Evolutionary conservation across 2,113 vertebrate genomes (phyloP).

Genomic region (Grallaria varia): DNA sequence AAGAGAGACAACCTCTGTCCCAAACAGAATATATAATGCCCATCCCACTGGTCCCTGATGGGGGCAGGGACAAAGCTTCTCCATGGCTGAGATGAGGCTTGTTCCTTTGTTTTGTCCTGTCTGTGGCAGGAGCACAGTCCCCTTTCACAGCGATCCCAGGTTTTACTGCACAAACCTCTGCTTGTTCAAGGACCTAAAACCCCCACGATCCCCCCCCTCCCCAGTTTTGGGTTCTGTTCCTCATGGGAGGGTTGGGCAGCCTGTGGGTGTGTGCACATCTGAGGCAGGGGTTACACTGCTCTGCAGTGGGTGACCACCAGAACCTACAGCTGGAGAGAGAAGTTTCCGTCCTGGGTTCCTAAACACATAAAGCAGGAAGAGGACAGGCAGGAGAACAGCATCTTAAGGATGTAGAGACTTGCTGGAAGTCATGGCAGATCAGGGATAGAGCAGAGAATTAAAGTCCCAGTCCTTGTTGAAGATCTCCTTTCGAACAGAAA

Average conservation of each 20-base stretch:
- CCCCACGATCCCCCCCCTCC: not conserved
- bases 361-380: not conserved
- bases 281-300: not conserved
- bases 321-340: not conserved
- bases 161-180: not conserved
- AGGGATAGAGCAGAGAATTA: not conserved
- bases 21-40: not conserved
- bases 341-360: not conserved
- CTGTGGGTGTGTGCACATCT: fast-evolving
- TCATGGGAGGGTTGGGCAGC: not conserved
- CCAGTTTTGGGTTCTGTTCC: not conserved
- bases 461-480: not conserved
- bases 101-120: not conserved
- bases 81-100: not conserved
- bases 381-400: not conserved
- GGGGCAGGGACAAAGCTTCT: not conserved
- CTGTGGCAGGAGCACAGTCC: not conserved
- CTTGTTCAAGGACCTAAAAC: not conserved
- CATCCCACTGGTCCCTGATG: not conserved
- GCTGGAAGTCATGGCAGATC: not conserved
- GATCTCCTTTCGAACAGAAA: not conserved
- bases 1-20: not conserved
- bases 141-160: not conserved
- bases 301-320: not conserved
- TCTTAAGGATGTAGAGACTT: not conserved